Base-by-base conservation (phyloP, 2,888 invertebrate genomes). In the Nomada goodeniana region DNA sequence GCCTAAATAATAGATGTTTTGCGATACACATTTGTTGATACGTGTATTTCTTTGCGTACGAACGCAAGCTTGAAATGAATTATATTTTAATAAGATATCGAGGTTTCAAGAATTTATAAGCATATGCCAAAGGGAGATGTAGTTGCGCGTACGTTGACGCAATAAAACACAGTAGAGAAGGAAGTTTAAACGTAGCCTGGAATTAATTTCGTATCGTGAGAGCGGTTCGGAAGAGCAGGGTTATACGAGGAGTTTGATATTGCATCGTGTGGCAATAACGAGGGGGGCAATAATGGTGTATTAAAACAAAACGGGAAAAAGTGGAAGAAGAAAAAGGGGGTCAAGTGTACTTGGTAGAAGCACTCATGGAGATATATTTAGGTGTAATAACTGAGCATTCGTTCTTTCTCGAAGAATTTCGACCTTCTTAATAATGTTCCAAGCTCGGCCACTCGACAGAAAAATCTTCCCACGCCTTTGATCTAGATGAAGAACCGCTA, bases 261-360 rank as follows among this genome's bases (percentile, higher is more conserved):
- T 91, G 91, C 90, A 90, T 88, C 86, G 87, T 79, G 80, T 82
- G 83, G 88, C 87, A 90, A 90, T 90, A 91, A 91, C 89, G 87
- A 89, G 88, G 76, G 76, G 84, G 82, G 88, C 88, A 89, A 91
- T 90, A 90, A 90, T 89, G 88, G 89, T 81, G 79, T 70, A 78
- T 70, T 83, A 85, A 85, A 90, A 86, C 74, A 83, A 82, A 81
- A 76, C 60, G 15, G 47, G 29, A 59, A 65, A 52, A 52, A 36
- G 23, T 15, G 15, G 57, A 57, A 13, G 10, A 36, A 60, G 36
- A 11, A 36, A 52, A 78, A 73, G 47, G 59, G 64, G 74, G 52
- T 50, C 71, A 85, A 78, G 69, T 71, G 83, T 85, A 74, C 74
- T 60, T 23, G n/a, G 69, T 53, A 76, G 23, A 47, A 50, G 50